These are phyloP conservation scores for Lerista edwardsae DNA, from an alignment of 2,797 vertebrate species.

Conservation along the genomic window DNA sequence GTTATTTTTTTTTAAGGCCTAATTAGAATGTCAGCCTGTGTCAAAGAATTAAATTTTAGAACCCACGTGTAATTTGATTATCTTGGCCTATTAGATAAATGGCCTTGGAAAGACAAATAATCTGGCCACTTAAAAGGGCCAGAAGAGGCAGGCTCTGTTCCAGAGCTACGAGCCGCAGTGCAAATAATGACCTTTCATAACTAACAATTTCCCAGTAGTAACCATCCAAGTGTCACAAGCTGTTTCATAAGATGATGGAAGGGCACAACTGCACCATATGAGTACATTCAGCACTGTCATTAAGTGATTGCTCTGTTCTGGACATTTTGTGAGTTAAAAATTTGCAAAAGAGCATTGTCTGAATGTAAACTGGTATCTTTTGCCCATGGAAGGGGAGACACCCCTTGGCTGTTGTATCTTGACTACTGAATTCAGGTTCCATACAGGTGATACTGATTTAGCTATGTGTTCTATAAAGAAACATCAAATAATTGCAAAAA, in stretches of 20 bases:
- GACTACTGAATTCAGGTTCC: not conserved
- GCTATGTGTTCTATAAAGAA: no score
- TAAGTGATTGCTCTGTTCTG: conserved; percentile 51
- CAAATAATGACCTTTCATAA: conserved; percentile 74
- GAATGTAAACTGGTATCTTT: not conserved
- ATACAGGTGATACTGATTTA: not conserved
- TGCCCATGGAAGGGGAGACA: not conserved
- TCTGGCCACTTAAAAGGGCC: conserved; percentile 75
- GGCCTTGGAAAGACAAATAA: conserved; percentile 80
- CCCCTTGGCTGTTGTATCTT: not conserved
- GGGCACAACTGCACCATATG: conserved; percentile 35
- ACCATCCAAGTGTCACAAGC: conserved; percentile 73
- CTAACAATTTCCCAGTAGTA: conserved; percentile 64
- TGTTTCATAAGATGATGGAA: conserved; percentile 67
- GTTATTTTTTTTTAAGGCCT: conserved; percentile 77
- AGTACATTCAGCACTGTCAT: conserved; percentile 33
- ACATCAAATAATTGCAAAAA: no score
- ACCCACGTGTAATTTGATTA: conserved; percentile 78
- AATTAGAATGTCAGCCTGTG: conserved; percentile 76
- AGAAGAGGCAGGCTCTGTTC: conserved; percentile 73
- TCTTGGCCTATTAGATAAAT: conserved; percentile 79
- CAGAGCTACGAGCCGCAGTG: conserved; percentile 73
- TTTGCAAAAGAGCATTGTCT: no score
- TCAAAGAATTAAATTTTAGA: conserved; percentile 76
- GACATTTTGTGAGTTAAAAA: conserved; percentile 53